phyloP scores from a whole-genome alignment of 2,113 vertebrate species.

The Lepisosteus osseus region DNA sequence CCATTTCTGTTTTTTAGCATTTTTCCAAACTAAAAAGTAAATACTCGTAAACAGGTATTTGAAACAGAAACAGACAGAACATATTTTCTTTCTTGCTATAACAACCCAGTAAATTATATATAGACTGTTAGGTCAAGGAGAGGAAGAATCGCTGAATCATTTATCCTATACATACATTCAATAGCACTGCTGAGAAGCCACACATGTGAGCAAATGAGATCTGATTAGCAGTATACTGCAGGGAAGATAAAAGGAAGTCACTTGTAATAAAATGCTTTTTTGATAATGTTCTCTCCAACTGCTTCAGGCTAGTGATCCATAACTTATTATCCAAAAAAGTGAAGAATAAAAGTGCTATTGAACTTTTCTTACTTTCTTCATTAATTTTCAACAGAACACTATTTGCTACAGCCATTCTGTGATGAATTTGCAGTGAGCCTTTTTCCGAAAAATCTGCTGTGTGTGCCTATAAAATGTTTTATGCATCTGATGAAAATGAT shows the following conservation, averaged over 20 bases:
- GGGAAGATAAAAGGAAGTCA: constrained; percentile 8
- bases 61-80: no score
- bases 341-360: constrained; percentile 5
- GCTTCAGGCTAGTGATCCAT: constrained; percentile 2
- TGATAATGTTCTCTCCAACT: constrained; percentile 12
- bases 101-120: constrained; percentile 22
- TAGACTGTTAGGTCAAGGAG: constrained; percentile 11
- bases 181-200: constrained; percentile 11
- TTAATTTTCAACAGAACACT: not conserved
- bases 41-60: no score
- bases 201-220: constrained; percentile 17
- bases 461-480: constrained; percentile 5
- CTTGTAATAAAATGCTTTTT: constrained; percentile 8
- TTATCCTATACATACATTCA: constrained; percentile 27
- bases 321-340: not conserved
- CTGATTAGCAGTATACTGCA: constrained; percentile 8
- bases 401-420: not conserved
- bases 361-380: constrained; percentile 12
- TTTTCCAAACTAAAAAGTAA: no score
- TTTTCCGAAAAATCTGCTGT: not conserved
- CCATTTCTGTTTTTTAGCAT: no score
- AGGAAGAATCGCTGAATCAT: constrained; percentile 14
- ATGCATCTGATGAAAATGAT: not conserved
- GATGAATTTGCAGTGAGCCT: not conserved
- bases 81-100: constrained; percentile 10